Conservation (phyloP, 2,797 vertebrate species). For the Cirrhinus molitorella region DNA sequence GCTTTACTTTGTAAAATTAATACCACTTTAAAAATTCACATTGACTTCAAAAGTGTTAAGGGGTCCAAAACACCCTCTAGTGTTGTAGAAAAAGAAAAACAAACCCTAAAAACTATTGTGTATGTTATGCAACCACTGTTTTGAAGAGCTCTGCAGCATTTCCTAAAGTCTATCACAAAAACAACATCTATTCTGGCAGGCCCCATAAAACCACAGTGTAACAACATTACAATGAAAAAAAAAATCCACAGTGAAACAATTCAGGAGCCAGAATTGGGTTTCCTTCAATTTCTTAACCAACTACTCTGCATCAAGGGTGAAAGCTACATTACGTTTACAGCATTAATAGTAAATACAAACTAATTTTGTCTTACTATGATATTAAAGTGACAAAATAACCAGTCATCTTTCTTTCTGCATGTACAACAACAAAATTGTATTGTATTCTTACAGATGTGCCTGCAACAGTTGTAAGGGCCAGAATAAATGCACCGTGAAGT, state of each 20-base stretch:
- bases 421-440: constrained; percentile 5
- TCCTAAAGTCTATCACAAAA: constrained; percentile 53
- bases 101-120: constrained; percentile 53
- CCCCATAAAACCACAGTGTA: constrained; percentile 53
- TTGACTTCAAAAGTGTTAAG: constrained; percentile 68
- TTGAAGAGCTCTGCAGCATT: constrained; percentile 45
- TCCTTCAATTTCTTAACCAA: constrained; percentile 26
- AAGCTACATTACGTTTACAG: constrained; percentile 13
- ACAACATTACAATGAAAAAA: constrained; percentile 33
- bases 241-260: constrained; percentile 47
- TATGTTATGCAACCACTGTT: constrained; percentile 31
- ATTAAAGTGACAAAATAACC: constrained; percentile 17
- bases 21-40: constrained; percentile 71
- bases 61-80: constrained; percentile 68
- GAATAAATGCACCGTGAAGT: constrained; percentile 3
- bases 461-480: constrained; percentile 15
- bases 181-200: constrained; percentile 60
- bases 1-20: constrained; percentile 64
- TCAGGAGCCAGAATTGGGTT: constrained; percentile 34
- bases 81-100: constrained; percentile 59
- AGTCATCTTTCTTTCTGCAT: constrained; percentile 16
- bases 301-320: constrained; percentile 30
- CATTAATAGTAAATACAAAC: constrained; percentile 34
- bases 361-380: constrained; percentile 20
- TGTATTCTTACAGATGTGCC: neutral